Percentiles rank a stretch among this genome's conserved stretches.
phyloP scores from a whole-genome alignment of 1,140 invertebrate genomes.

The Harlomillsia oculata region DNA sequence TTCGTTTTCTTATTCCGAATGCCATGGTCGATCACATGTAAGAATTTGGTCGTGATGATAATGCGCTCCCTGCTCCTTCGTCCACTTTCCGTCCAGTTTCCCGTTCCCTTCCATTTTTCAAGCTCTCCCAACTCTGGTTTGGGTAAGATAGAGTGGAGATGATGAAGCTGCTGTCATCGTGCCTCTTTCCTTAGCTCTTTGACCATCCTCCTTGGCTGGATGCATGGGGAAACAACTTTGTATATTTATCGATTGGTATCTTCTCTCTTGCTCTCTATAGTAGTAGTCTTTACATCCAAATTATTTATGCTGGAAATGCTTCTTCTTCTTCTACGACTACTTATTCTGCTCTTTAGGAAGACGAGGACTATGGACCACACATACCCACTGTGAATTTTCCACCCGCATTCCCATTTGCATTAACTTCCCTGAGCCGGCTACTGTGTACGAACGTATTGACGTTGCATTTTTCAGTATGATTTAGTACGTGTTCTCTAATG shows the following conservation, averaged over 20 bases:
- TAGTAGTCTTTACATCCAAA: too few species aligned
- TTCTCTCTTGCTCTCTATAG: slow-evolving; percentile 31
- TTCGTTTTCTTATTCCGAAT: slow-evolving; percentile 1
- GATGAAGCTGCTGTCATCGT: slow-evolving; percentile 33
- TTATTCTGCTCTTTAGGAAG: slow-evolving; percentile 1
- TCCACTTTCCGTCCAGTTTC: slow-evolving; percentile 29
- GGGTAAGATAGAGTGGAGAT: slow-evolving; percentile 27
- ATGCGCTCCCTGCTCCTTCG: slow-evolving; percentile 15
- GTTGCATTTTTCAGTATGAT: too few species aligned
- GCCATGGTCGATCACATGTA: slow-evolving; percentile 24
- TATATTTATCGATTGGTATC: slow-evolving; percentile 34
- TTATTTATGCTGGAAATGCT: slow-evolving; percentile 28
- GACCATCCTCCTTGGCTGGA: slow-evolving; percentile 24
- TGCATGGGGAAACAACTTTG: slow-evolving; percentile 15
- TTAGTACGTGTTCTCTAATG: too few species aligned
- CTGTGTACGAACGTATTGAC: too few species aligned
- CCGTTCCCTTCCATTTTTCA: slow-evolving; percentile 30
- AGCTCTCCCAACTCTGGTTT: slow-evolving; percentile 21
- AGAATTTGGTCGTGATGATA: neutral
- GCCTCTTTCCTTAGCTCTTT: slow-evolving; percentile 27
- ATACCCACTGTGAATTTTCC: too few species aligned
- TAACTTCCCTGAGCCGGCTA: too few species aligned
- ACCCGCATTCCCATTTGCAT: too few species aligned
- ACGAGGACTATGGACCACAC: too few species aligned
- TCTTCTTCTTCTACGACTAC: slow-evolving; percentile 6